phyloP scores from a whole-genome alignment of 53 echinoderm and acorn worm species.

The Temnopleurus reevesii region DNA sequence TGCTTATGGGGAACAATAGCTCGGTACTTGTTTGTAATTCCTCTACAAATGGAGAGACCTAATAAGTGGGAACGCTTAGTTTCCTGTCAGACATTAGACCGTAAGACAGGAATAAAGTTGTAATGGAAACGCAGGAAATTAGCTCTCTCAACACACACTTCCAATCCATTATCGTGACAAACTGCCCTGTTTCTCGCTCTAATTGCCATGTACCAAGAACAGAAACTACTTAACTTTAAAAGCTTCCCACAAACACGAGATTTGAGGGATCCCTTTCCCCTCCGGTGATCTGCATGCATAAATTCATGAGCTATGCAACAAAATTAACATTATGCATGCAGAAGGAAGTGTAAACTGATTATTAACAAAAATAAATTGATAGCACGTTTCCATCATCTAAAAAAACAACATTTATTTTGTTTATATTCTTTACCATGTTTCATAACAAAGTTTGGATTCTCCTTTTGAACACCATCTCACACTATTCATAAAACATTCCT shows the following conservation, averaged over 20 bases:
- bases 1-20: neutral
- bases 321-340: neutral
- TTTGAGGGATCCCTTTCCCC: neutral
- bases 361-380: conserved; percentile 24
- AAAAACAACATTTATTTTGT: neutral
- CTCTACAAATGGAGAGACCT: neutral
- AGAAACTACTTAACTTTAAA: conserved; percentile 13
- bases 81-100: conserved; percentile 9
- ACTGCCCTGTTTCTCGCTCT: conserved; percentile 15
- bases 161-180: conserved; percentile 42
- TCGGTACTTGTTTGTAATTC: conserved; percentile 14
- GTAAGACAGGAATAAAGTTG: conserved; percentile 28
- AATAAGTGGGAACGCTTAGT: neutral
- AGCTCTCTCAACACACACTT: conserved; percentile 39
- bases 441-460: no score
- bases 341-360: neutral
- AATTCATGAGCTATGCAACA: neutral
- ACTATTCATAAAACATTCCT: no score
- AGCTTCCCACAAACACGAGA: neutral
- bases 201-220: conserved; percentile 30
- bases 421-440: no score
- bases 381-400: neutral
- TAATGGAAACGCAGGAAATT: conserved; percentile 40
- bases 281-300: neutral
- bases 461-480: no score